Evolutionary conservation across 2,113 vertebrate genomes (phyloP).

Genomic region (Oncorhynchus keta): DNA sequence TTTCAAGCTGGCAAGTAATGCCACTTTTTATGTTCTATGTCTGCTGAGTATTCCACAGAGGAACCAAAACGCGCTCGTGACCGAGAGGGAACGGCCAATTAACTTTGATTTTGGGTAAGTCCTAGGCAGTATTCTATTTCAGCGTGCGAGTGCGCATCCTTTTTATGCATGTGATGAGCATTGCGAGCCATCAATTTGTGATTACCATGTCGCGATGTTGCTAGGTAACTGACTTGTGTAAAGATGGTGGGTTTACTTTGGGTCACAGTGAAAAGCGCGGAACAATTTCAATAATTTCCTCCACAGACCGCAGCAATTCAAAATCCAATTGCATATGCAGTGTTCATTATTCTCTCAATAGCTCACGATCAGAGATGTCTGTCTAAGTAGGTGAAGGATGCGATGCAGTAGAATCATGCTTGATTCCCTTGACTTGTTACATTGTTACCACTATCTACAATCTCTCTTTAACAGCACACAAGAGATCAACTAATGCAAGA

Average conservation of each 20-base stretch:
- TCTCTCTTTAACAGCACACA: too few relatives aligned
- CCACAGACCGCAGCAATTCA: neutral
- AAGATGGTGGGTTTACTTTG: slow-evolving; percentile 61
- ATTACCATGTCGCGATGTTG: slow-evolving; percentile 68
- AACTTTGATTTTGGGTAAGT: slow-evolving; percentile 42
- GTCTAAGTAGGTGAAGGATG: too few relatives aligned
- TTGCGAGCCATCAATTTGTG: slow-evolving; percentile 56
- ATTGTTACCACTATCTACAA: too few relatives aligned
- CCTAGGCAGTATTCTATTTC: slow-evolving; percentile 12
- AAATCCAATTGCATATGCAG: neutral
- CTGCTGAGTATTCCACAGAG: neutral
- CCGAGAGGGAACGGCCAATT: slow-evolving; percentile 19
- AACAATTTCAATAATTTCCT: neutral
- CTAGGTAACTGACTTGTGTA: slow-evolving; percentile 63
- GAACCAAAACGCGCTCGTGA: neutral
- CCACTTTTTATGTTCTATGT: slow-evolving; percentile 1
- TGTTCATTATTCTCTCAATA: neutral
- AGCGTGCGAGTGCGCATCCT: slow-evolving; percentile 1
- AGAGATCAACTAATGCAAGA: too few relatives aligned
- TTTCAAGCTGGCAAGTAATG: slow-evolving; percentile 12
- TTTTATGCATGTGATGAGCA: slow-evolving; percentile 51
- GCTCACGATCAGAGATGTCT: too few relatives aligned
- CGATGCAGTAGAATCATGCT: too few relatives aligned
- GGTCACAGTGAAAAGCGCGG: slow-evolving; percentile 39
- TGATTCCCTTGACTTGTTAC: too few relatives aligned